Base-by-base conservation (phyloP, 2,113 vertebrate species). In the Lophochroa leadbeateri region DNA sequence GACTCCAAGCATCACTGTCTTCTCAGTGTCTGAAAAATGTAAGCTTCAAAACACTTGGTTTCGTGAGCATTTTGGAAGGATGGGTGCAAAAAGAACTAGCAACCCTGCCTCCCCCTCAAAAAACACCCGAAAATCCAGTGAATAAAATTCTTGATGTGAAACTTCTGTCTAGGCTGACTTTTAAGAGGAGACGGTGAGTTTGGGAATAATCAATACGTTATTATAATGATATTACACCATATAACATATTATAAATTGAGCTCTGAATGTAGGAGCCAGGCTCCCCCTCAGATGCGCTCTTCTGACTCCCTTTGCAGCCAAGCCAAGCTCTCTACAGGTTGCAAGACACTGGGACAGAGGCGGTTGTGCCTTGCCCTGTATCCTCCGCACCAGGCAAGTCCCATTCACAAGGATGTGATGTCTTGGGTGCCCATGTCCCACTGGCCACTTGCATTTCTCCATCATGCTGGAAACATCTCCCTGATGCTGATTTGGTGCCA, bases 291-390 rank as follows among this genome's bases (percentile, higher is more conserved):
- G 28, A 17, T 69, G 9, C 28, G 19, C 3, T 76, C 18, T 58
- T 67, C 57, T 79, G 13, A 49, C 43, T 76, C 27, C 24, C 21
- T 77, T 60, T 64, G 25, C 55, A 74, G 39, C 6, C 58, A 28
- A 58, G 16, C 31, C 72, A 19, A 50, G 17, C 2, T 55, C 50
- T 3, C 0, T 43, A 15, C 11, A 25, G 52, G n/a, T 16, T 58
- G n/a, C 31, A 47, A 9, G 47, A 76, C 41, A 12, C 71, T 76
- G 43, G 31, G 20, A 11, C 3, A 7, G 27, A 49, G 43, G 4
- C 0, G 1, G 2, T 6, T 44, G 33, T 71, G 31, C n/a, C 29
- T 43, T 71, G 50, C 7, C 31, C n/a, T n/a, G 14, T 78, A 28
- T 75, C 46, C 25, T 75, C 35, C 2, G 1, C 1, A 4, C 20